Conservation (phyloP, 2,797 vertebrate genomes). For the Bovichtus diacanthus region DNA sequence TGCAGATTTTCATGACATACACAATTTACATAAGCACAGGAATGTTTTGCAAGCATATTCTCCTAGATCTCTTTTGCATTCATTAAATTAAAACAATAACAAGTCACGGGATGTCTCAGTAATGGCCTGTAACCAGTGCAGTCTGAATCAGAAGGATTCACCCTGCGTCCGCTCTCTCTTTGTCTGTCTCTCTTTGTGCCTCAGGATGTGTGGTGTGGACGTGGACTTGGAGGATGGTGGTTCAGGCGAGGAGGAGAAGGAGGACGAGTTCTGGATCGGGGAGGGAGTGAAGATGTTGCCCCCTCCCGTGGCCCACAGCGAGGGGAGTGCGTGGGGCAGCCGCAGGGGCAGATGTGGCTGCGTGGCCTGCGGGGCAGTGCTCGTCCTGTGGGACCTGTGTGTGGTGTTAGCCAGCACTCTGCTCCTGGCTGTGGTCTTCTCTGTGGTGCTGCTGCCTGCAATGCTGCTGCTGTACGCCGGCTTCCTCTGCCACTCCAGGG, state of each 20-base stretch:
- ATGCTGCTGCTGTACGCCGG: conserved; percentile 82
- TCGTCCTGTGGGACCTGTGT: conserved; percentile 81
- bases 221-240: conserved; percentile 80
- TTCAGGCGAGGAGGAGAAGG: conserved; percentile 81
- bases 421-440: conserved; percentile 80
- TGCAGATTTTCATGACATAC: neutral
- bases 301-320: conserved; percentile 82
- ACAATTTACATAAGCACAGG: neutral
- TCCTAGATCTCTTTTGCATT: neutral
- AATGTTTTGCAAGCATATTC: conserved; percentile 9
- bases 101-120: neutral
- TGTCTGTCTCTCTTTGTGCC: neutral
- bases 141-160: neutral
- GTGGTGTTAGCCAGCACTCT: conserved; percentile 60
- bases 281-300: conserved; percentile 84
- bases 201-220: conserved; percentile 85
- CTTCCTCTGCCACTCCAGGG: conserved; percentile 87
- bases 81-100: neutral
- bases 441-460: conserved; percentile 81
- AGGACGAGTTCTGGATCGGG: conserved; percentile 80
- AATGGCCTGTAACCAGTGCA: neutral
- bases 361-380: conserved; percentile 71
- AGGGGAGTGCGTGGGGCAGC: conserved; percentile 79
- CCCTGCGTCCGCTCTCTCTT: neutral
- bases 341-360: conserved; percentile 75